Percentiles rank a stretch among this genome's conserved stretches.
Evolutionary conservation across 2,888 invertebrate species (phyloP).

Genomic region (Acholoe squamosa): DNA sequence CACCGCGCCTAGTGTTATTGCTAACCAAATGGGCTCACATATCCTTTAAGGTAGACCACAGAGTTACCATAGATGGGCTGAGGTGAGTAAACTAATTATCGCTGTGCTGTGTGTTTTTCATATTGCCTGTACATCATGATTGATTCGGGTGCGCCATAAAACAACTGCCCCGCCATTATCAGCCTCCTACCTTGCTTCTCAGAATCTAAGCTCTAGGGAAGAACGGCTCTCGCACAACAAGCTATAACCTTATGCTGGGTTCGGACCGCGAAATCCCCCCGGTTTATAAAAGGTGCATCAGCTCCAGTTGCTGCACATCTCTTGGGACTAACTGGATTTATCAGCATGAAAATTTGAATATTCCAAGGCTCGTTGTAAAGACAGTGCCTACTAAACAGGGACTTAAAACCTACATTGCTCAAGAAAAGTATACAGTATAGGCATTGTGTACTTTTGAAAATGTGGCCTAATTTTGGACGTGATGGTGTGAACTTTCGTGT

Average conservation of each 20-base stretch:
- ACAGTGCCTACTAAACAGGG: no score
- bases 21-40: background rate
- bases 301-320: no score
- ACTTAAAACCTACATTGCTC: no score
- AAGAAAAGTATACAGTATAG: no score
- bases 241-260: background rate
- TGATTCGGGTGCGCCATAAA: background rate
- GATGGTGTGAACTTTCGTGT: no score
- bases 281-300: background rate
- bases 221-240: background rate
- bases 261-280: background rate
- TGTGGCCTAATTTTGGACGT: no score
- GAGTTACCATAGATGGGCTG: background rate
- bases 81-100: conserved; percentile 18
- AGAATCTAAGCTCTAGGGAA: background rate
- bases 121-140: background rate
- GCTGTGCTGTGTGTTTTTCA: background rate
- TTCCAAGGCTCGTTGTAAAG: no score
- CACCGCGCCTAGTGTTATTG: background rate
- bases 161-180: background rate
- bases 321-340: no score
- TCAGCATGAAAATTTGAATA: no score
- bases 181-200: background rate
- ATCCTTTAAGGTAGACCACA: background rate
- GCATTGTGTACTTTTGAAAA: no score